Conservation (phyloP, 2,888 invertebrate genomes). For the Argyresthia albistria region DNA sequence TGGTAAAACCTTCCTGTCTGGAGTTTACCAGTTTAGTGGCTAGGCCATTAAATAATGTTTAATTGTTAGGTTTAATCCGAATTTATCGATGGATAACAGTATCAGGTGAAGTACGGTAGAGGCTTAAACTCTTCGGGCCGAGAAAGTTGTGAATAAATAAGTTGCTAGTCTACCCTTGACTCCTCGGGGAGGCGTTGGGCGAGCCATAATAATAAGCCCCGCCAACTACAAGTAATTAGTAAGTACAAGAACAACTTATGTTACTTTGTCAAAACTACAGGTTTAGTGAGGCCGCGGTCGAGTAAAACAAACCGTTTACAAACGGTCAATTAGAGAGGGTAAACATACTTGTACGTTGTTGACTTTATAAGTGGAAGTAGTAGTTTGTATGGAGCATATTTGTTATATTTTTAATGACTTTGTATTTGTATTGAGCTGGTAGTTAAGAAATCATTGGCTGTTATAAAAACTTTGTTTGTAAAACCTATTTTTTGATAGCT, state of each 20-base stretch:
- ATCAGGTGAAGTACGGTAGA: conserved; percentile 35
- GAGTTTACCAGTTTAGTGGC: background rate
- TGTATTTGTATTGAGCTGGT: background rate
- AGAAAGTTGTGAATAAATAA: conserved; percentile 57
- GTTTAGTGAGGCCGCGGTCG: conserved; percentile 36
- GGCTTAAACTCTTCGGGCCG: conserved; percentile 33
- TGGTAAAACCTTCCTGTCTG: conserved; percentile 14
- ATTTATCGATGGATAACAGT: conserved; percentile 15
- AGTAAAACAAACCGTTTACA: conserved; percentile 9
- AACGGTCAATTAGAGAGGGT: conserved; percentile 33
- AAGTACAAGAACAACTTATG: conserved; percentile 41
- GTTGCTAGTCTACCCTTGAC: conserved; percentile 33
- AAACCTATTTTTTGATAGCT: too few relatives aligned
- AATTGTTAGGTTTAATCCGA: conserved; percentile 10
- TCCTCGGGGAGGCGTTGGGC: conserved; percentile 44
- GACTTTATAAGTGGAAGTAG: too few relatives aligned
- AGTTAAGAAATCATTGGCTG: too few relatives aligned
- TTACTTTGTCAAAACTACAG: conserved; percentile 48
- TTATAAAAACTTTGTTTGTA: too few relatives aligned
- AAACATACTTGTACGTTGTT: conserved; percentile 17
- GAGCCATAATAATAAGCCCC: conserved; percentile 54
- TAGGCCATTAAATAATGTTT: background rate
- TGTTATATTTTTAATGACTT: background rate
- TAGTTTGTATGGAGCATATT: too few relatives aligned
- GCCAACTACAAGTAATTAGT: conserved; percentile 64